A percentile compares a stretch with the other conserved stretches of the same genome.
Conservation (phyloP, 2,113 vertebrate genomes). For the Grammomys dolichurus region DNA sequence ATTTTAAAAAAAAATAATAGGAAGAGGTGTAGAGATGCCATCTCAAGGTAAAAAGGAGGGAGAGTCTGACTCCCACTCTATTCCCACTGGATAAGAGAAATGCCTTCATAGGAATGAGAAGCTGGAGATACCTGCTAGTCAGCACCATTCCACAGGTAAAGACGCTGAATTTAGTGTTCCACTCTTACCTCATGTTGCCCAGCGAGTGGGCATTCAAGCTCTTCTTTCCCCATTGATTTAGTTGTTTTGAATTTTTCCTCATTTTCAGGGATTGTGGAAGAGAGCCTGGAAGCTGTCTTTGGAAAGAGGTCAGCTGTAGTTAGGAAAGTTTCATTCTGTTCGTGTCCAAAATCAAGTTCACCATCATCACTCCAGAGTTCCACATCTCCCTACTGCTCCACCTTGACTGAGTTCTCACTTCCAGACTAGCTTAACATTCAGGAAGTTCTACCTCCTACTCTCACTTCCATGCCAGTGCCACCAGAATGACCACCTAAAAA, state of each 20-base stretch:
- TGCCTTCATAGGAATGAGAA: not conserved
- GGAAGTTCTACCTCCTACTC: not conserved
- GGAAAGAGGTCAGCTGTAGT: not conserved
- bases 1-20: not conserved
- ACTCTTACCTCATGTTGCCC: not conserved
- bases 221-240: not conserved
- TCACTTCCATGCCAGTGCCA: not conserved
- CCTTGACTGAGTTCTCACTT: not conserved
- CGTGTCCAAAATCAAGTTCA: not conserved
- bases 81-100: not conserved
- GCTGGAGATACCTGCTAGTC: not conserved
- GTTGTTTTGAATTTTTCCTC: not conserved
- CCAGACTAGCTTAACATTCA: not conserved
- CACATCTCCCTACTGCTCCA: not conserved
- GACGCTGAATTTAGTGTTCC: not conserved
- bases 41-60: not conserved
- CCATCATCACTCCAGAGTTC: not conserved
- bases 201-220: not conserved
- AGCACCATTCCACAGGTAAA: not conserved
- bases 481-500: no score
- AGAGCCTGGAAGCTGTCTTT: not conserved
- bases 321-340: not conserved
- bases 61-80: not conserved
- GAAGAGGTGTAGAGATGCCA: not conserved
- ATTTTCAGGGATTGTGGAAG: not conserved